Base-by-base conservation (phyloP, 2,797 vertebrate species). In the Gallirallus australis region DNA sequence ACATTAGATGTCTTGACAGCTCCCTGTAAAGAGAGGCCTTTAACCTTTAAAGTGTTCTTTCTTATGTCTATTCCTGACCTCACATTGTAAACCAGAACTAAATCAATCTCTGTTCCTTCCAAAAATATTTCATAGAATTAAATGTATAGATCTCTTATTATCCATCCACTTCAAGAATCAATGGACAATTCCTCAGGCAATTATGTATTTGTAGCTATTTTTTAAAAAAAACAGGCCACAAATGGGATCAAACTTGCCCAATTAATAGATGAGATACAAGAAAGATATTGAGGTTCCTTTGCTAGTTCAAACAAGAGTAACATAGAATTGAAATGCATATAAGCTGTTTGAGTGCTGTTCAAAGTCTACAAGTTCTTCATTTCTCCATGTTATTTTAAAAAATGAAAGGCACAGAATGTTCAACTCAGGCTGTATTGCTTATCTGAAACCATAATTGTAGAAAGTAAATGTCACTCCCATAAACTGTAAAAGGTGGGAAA, bases 1-100 rank as follows among this genome's bases (percentile, higher is more conserved):
- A 90, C 52, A 30, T 71, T 53, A 60, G 39, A 77, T 70, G 48
- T 45, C 82, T 71, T 87, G 77, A 60, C 70, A 88, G 48, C 12
- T 92, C n/a, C 27, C 45, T 82, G 48, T 50, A 80, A 94, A 94
- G 64, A 25, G 40, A 88, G 86, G 42, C 60, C 77, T 93, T 84
- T 93, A 94, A 89, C 52, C 48, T 89, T 94, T 76, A 40, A 76
- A 91, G 9, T 15, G 20, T 64, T 90, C 85, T 88, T 76, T 82
- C 39, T 69, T 39, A 53, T 47, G 27, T 84, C 48, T 83, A 2
- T 50, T 84, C 73, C 82, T 94, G 87, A 90, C 70, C 60, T 82
- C 50, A 61, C 0, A 0, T 48, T 54, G 56, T 70, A 94, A 94
- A 73, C 31, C 52, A 86, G 31, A 66, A 69, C 27, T 39, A 90